Conservation (phyloP, 2,888 invertebrate species). For the Cephonodes hylas region DNA sequence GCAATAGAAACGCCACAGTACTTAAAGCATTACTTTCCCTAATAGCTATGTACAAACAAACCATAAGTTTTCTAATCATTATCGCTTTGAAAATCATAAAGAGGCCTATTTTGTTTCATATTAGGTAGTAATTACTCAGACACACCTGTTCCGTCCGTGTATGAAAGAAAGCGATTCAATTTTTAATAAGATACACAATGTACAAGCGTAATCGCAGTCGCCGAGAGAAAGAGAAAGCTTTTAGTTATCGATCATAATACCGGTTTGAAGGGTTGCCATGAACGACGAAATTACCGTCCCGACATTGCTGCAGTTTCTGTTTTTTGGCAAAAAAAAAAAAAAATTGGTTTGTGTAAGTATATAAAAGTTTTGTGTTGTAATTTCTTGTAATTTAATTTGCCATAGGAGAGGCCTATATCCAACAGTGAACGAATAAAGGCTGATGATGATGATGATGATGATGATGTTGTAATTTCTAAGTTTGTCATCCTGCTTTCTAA, state of each 20-base stretch:
- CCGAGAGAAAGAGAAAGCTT: constrained; percentile 54
- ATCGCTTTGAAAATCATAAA: too few species aligned
- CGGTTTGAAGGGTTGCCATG: constrained; percentile 26
- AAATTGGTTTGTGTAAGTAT: neutral
- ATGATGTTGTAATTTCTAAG: too few species aligned
- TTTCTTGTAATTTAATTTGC: too few species aligned
- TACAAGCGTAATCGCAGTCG: constrained; percentile 8
- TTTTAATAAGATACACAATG: constrained; percentile 22
- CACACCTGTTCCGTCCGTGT: constrained; percentile 10
- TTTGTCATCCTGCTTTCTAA: too few species aligned
- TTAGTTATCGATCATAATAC: constrained; percentile 42
- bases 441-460: too few species aligned
- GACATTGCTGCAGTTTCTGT: neutral
- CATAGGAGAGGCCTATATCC: too few species aligned
- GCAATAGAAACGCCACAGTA: too few species aligned
- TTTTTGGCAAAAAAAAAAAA: neutral
- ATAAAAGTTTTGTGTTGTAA: too few species aligned
- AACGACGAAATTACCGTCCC: constrained; percentile 13
- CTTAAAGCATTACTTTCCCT: too few species aligned
- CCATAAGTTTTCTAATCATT: too few species aligned
- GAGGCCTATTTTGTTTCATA: neutral
- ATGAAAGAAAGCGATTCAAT: constrained; percentile 27
- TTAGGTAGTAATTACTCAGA: neutral
- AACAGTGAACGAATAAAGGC: too few species aligned
- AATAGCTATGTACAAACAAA: too few species aligned